phyloP scores from a whole-genome alignment of 2,888 invertebrate species.

The Kuschelorhynchus macadamiae region DNA sequence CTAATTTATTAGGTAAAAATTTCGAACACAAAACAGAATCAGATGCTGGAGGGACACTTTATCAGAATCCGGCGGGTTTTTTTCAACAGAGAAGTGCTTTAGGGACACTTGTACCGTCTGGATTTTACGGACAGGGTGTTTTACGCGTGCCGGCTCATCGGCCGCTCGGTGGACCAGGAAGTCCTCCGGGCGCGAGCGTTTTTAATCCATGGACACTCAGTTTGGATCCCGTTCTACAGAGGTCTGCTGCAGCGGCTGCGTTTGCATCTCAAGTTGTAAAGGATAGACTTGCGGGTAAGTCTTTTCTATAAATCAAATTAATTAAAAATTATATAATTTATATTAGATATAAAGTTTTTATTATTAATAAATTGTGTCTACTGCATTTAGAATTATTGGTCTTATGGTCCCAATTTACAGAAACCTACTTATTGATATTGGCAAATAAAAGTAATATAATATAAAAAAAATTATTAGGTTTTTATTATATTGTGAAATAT shows the following conservation, averaged over 20 bases:
- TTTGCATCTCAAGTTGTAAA: conserved; percentile 87
- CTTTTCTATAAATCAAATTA: no score
- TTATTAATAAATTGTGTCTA: no score
- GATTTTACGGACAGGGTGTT: conserved; percentile 77
- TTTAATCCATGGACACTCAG: conserved; percentile 71
- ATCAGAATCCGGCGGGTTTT: conserved; percentile 61
- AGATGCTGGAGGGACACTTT: conserved; percentile 53
- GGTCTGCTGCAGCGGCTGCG: conserved; percentile 79
- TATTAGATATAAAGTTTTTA: no score
- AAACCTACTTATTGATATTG: no score
- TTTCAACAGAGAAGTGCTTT: conserved; percentile 62
- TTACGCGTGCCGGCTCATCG: conserved; percentile 87
- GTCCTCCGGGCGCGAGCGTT: conserved; percentile 62
- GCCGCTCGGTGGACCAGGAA: conserved; percentile 71
- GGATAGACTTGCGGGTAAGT: conserved; percentile 85
- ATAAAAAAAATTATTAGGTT: no score
- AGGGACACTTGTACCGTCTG: conserved; percentile 66
- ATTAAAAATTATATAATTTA: no score
- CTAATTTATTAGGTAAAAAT: conserved; percentile 71
- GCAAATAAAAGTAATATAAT: no score
- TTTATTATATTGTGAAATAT: no score
- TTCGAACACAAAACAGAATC: conserved; percentile 69
- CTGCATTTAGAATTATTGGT: no score
- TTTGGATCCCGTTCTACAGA: conserved; percentile 75
- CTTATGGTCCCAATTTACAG: no score